These are phyloP conservation scores for Heliconius erato DNA, from an alignment of 2,888 invertebrate genomes.

Conservation along the genomic window DNA sequence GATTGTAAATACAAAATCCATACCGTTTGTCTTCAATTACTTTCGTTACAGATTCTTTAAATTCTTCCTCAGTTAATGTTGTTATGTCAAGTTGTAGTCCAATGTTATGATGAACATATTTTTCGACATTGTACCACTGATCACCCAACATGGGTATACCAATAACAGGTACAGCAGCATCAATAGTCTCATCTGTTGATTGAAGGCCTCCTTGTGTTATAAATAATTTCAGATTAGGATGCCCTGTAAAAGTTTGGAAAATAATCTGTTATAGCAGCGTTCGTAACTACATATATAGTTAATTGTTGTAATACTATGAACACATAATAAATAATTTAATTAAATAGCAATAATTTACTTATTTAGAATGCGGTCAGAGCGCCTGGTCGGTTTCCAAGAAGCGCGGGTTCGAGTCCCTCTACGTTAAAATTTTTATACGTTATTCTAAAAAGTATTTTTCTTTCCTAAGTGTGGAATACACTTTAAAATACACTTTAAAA, in stretches of 20 bases:
- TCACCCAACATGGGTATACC: constrained; percentile 73
- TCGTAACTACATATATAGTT: too few relatives aligned
- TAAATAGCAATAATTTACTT: too few relatives aligned
- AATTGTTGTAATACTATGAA: too few relatives aligned
- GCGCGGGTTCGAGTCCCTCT: too few relatives aligned
- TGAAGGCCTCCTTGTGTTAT: constrained; percentile 77
- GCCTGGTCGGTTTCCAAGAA: too few relatives aligned
- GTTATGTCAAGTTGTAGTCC: constrained; percentile 63
- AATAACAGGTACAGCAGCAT: constrained; percentile 68
- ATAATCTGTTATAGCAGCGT: neutral
- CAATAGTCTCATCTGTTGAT: constrained; percentile 75
- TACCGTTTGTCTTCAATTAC: constrained; percentile 58
- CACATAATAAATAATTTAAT: too few relatives aligned
- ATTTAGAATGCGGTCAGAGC: too few relatives aligned
- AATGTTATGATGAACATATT: constrained; percentile 60
- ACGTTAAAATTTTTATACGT: too few relatives aligned
- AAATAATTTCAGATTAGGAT: constrained; percentile 73
- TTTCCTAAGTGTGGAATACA: too few relatives aligned
- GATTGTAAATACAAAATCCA: neutral
- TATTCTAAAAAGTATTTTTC: too few relatives aligned
- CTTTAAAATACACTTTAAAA: too few relatives aligned
- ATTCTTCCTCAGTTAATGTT: constrained; percentile 56
- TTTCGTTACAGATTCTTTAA: constrained; percentile 57
- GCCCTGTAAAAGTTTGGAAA: constrained; percentile 57
- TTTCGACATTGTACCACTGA: constrained; percentile 68